Base-by-base conservation (phyloP, 2,888 invertebrate genomes). In the Ormyrus nitidulus region DNA sequence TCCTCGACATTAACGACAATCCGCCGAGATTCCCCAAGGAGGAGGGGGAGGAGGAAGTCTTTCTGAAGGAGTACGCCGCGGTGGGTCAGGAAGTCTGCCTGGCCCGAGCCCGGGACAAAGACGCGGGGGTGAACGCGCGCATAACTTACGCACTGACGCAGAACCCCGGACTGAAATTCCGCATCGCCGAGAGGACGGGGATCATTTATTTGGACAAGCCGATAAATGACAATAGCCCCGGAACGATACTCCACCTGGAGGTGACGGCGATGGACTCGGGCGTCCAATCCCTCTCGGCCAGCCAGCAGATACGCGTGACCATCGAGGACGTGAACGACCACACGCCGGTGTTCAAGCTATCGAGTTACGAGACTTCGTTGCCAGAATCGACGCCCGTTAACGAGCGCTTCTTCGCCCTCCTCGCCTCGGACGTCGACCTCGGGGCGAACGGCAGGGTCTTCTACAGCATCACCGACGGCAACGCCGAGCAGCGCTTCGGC, bases 321-420 rank as follows among this genome's bases (percentile, higher is more conserved):
- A 93, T 98, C 80, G 94, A 94, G 85, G 98, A 98, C 89, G 97
- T 98, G 2, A 99, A 99, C 90, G 97, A 98, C 91, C 98, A 98
- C 88, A 98, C 98, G 0, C 98, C 98, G 9, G 95, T 97, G 3
- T 99, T 99, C 90, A 96, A 96, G 89, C 95, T 97, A 85, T 95
- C 96, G 0, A 96, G 96, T 13, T 98, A 98, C 90, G 98, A 98
- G 92, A 97, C 97, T 3, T 98, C 98, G 0, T 91, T 99, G 72
- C 91, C 95, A 6, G 99, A 99, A 91, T 96, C 97, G 0, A 97
- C 96, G 3, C 94, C 96, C 1, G 97, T 98, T 0, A 99, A 99
- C 90, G 95, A 96, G 70, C 92, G 97, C 84, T 97, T 97, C 91
- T 98, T 97, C 91, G 95, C 97, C 19, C 92, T 99, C 56, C 94